Percentiles rank a stretch among this genome's conserved stretches.
Conservation (phyloP, 2,797 vertebrate genomes). For the Passerculus sandwichensis region DNA sequence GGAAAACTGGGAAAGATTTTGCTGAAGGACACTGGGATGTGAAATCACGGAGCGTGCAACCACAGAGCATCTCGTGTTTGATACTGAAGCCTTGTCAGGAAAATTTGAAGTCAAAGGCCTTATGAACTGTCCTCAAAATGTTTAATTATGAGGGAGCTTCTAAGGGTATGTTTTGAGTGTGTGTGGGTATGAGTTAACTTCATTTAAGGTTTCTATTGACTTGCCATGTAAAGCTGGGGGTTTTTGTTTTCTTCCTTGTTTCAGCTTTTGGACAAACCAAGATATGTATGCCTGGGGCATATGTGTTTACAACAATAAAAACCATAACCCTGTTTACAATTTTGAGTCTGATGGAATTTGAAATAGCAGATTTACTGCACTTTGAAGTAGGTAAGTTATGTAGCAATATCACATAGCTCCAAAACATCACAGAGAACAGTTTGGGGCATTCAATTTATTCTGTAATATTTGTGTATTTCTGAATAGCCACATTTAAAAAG, state of each 20-base stretch:
- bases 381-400: conserved; percentile 7
- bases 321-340: neutral
- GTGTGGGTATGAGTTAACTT: neutral
- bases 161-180: neutral
- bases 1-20: neutral
- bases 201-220: neutral
- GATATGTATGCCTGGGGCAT: neutral
- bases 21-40: neutral
- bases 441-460: neutral
- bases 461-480: neutral
- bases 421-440: neutral
- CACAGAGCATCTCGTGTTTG: rapidly evolving
- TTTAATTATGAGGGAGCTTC: neutral
- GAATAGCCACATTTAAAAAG: neutral
- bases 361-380: conserved; percentile 1
- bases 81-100: neutral
- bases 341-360: conserved; percentile 9
- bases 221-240: neutral
- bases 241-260: neutral
- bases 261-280: neutral
- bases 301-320: conserved; percentile 25
- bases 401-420: neutral
- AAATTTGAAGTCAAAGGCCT: neutral
- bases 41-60: neutral
- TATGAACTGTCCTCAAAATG: neutral